phyloP scores from a whole-genome alignment of 2,888 invertebrate genomes.

The Drosophila paracracens region DNA sequence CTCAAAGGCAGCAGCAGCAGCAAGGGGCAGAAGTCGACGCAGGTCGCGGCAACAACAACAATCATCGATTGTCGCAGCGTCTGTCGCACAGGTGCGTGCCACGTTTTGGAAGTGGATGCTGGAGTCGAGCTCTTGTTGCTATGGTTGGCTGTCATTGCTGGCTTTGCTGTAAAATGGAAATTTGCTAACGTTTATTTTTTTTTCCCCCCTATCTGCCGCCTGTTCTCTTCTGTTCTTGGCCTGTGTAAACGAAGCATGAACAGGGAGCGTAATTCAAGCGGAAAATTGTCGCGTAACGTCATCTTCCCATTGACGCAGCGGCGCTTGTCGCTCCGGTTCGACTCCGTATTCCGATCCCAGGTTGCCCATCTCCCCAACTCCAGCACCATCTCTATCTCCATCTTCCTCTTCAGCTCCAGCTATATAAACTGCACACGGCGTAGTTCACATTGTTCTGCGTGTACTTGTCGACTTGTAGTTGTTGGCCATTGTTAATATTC shows the following conservation, averaged over 20 bases:
- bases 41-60: constrained; percentile 42
- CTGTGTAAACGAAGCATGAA: constrained; percentile 82
- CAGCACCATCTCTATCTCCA: not conserved
- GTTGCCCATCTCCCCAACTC: constrained; percentile 7
- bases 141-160: constrained; percentile 50
- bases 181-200: constrained; percentile 79
- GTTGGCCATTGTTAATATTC: constrained; percentile 72
- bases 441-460: constrained; percentile 63
- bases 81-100: constrained; percentile 70
- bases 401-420: constrained; percentile 16
- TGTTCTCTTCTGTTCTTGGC: constrained; percentile 39
- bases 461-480: constrained; percentile 33
- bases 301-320: constrained; percentile 67
- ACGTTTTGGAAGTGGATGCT: constrained; percentile 37
- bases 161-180: constrained; percentile 73
- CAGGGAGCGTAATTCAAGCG: constrained; percentile 82
- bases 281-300: constrained; percentile 82
- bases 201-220: constrained; percentile 23
- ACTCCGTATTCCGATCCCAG: constrained; percentile 24
- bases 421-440: constrained; percentile 64
- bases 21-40: constrained; percentile 53
- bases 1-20: constrained; percentile 30
- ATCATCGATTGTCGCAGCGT: constrained; percentile 65
- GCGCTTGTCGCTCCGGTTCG: constrained; percentile 48
- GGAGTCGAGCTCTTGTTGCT: constrained; percentile 34